phyloP scores from a whole-genome alignment of 2,888 invertebrate species.

The Epicampocera succincta region DNA sequence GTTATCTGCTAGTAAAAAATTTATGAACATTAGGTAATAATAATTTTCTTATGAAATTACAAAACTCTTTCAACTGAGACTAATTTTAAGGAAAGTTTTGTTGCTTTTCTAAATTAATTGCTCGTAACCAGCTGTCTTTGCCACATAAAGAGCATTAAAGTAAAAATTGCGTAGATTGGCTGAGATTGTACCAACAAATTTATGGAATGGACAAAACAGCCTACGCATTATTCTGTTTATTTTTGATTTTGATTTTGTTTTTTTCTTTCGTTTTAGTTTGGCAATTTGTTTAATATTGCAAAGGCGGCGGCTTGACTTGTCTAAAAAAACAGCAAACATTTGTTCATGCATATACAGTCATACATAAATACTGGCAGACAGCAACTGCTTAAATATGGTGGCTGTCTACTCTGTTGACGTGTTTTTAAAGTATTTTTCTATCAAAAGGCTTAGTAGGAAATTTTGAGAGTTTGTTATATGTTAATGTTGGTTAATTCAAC shows the following conservation, averaged over 20 bases:
- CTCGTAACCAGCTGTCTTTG: constrained; percentile 34
- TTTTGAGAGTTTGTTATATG: neutral
- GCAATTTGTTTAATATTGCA: constrained; percentile 69
- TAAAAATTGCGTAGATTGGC: constrained; percentile 59
- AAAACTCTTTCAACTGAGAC: constrained; percentile 56
- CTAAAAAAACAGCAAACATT: too few relatives aligned
- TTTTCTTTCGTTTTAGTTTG: constrained; percentile 30
- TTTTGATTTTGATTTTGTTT: too few relatives aligned
- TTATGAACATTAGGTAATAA: constrained; percentile 42
- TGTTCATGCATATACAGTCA: neutral
- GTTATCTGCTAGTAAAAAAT: neutral
- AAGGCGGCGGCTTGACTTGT: constrained; percentile 63
- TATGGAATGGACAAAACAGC: constrained; percentile 55
- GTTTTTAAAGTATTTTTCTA: constrained; percentile 2
- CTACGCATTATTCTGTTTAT: constrained; percentile 54
- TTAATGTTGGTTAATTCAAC: too few relatives aligned
- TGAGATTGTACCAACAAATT: constrained; percentile 34
- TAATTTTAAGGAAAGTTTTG: constrained; percentile 40
- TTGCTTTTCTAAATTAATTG: neutral
- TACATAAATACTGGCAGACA: constrained; percentile 21
- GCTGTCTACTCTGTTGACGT: constrained; percentile 46
- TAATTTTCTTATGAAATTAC: constrained; percentile 40
- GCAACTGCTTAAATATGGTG: constrained; percentile 13
- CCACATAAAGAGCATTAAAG: constrained; percentile 34
- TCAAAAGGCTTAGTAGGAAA: constrained; percentile 15